These are phyloP conservation scores for Drosophila suboccidentalis DNA, from an alignment of 2,888 invertebrate species.

Conservation along the genomic window DNA sequence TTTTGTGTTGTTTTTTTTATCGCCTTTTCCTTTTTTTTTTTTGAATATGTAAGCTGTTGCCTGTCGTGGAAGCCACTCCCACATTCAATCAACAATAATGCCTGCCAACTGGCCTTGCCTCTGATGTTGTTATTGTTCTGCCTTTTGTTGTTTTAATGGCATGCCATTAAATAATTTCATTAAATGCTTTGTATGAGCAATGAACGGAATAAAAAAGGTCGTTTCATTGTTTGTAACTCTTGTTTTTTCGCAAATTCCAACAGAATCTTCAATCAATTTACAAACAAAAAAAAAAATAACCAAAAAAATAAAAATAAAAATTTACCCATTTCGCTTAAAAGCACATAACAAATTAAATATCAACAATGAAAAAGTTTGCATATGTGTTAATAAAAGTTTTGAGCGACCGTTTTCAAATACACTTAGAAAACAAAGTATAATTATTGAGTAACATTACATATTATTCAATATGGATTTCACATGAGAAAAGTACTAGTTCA, in stretches of 20 bases:
- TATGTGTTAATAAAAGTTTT: slow-evolving; percentile 15
- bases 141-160: slow-evolving; percentile 74
- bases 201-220: slow-evolving; percentile 53
- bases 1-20: slow-evolving; percentile 41
- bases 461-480: background rate
- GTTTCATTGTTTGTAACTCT: slow-evolving; percentile 45
- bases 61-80: slow-evolving; percentile 39
- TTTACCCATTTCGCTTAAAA: slow-evolving; percentile 8
- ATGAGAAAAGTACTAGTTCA: background rate
- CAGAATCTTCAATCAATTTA: slow-evolving; percentile 57
- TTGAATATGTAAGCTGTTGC: slow-evolving; percentile 13
- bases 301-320: slow-evolving; percentile 18
- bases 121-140: slow-evolving; percentile 38
- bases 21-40: background rate
- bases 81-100: slow-evolving; percentile 67
- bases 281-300: slow-evolving; percentile 23
- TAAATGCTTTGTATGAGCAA: slow-evolving; percentile 67
- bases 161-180: slow-evolving; percentile 80
- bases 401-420: slow-evolving; percentile 9
- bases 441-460: too few relatives aligned
- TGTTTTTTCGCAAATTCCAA: slow-evolving; percentile 37
- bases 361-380: slow-evolving; percentile 12
- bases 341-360: slow-evolving; percentile 6
- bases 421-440: slow-evolving; percentile 1
- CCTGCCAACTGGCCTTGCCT: slow-evolving; percentile 16